Base-by-base conservation (phyloP, 1,140 invertebrate genomes). In the Megalopta genalis region DNA sequence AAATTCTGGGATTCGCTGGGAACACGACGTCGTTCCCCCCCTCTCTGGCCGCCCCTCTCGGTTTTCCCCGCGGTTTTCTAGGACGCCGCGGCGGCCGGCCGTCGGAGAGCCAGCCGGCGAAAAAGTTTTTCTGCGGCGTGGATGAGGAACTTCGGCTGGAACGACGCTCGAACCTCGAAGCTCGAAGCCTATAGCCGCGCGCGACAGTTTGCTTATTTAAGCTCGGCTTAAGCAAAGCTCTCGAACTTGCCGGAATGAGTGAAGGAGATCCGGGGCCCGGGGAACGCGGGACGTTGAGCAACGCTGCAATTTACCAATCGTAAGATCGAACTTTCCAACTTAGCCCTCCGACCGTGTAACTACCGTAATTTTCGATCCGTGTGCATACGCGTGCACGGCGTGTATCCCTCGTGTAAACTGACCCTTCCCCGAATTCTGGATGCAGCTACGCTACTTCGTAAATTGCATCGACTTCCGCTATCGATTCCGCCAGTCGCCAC, bases 131-230 rank as follows among this genome's bases (percentile, higher is more conserved):
- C 42, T 54, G 54, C 57, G 68, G 54, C 59, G 42, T 32, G 62
- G 78, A 70, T 70, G 62, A 42, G 62, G 62, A 69, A 68, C 62
- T 71, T 59, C 77, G 72, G 10, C 63, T 18, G 83, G 67, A 83
- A 80, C 83, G 68, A 64, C 71, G 32, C 32, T 32, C 32, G 49
- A 46, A 10, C 10, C 80, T 74, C 62, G 73, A 66, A 73, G 54
- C 80, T 74, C 62, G 73, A 66, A 73, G 54, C 77, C 80, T 42
- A 39, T n/a, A 74, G 32, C 78, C 77, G 32, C 32, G 69, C 59
- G 79, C 82, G 86, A 87, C 85, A 84, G 86, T 87, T 87, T 87
- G 86, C 85, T 87, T 87, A 87, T 87, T 87, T 87, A 86, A 87
- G 82, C 86, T 84, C 83, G 80, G 86, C 86, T 87, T 86, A 87